Evolutionary conservation across 2,888 invertebrate genomes (phyloP), one percentile per base, ranked within the genome.

Genomic region (Sipunculus nudus): DNA sequence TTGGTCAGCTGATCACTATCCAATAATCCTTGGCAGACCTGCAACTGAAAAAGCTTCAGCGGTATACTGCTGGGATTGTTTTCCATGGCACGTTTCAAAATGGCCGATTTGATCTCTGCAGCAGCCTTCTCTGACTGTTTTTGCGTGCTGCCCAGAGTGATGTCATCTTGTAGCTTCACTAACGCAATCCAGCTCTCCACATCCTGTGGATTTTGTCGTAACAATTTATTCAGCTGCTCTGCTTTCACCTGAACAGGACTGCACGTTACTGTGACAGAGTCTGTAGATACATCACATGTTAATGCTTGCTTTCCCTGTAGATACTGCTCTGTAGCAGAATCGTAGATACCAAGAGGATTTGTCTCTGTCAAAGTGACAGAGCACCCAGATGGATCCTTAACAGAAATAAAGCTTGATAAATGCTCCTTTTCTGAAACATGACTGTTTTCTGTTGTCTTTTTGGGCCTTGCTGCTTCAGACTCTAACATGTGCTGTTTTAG

Each of bases 161-260:
- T 26, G 25, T 75, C 68, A 57, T 85, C 83, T 68, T 85, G 85
- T 67, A 83, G 84, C n/a, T 76, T 70, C 3, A 85, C 75, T 77
- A 85, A 85, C 29, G 84, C 80, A 8, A 85, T 60, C 85, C 85
- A 85, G 26, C 79, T 59, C 29, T 75, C 55, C 8, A 82, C 67
- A 71, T 85, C 75, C 16, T 67, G 50, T 19, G 85, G 83, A 32
- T 79, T 68, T 29, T 80, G 78, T 41, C 78, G 65, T 10, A 84
- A 67, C 40, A 71, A 61, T 59, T 75, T 75, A 64, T 85, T 85
- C 60, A 72, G 85, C 10, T 60, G 57, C 46, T 54, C 53, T 6
- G 61, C 65, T 43, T 54, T 49, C 29, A 55, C 29, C 39, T 45
- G 45, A 10, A 64, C 23, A 6, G 23, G 16, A 10, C 23, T 19